phyloP scores from a whole-genome alignment of 1,140 invertebrate genomes.

The Bradysia coprophila region DNA sequence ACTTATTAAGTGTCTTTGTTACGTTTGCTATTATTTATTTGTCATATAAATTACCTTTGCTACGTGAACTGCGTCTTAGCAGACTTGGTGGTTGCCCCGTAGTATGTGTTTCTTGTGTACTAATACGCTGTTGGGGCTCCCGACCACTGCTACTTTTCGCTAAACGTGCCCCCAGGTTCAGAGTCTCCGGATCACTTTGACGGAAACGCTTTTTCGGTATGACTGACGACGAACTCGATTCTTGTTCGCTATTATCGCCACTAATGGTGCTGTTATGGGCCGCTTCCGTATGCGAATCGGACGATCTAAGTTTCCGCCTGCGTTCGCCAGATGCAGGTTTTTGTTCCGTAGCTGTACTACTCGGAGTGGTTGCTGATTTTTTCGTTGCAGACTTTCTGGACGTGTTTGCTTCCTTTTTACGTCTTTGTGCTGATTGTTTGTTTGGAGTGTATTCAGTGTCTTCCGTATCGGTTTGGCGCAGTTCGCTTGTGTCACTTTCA shows the following conservation, averaged over 20 bases:
- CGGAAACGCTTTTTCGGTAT: constrained; percentile 1
- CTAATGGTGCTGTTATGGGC: background rate
- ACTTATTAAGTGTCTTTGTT: no score
- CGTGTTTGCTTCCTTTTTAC: background rate
- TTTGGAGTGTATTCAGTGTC: no score
- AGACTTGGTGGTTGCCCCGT: constrained; percentile 3
- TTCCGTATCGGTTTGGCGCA: no score
- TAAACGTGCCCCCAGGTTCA: constrained; percentile 16
- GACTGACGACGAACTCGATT: constrained; percentile 5
- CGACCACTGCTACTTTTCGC: constrained; percentile 11
- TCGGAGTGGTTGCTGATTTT: constrained; percentile 2
- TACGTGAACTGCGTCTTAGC: constrained; percentile 20
- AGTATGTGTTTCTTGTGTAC: background rate
- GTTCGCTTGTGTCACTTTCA: no score
- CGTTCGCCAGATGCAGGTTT: background rate
- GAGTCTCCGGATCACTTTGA: constrained; percentile 10
- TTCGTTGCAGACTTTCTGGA: constrained; percentile 4
- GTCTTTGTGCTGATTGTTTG: no score
- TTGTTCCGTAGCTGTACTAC: background rate
- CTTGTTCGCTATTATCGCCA: constrained; percentile 5
- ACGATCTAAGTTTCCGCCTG: background rate
- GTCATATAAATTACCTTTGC: no score
- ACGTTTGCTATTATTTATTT: no score
- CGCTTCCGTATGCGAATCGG: background rate
- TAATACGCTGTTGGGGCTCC: background rate